phyloP scores from a whole-genome alignment of 2,797 vertebrate genomes.

The Sebastes umbrosus region DNA sequence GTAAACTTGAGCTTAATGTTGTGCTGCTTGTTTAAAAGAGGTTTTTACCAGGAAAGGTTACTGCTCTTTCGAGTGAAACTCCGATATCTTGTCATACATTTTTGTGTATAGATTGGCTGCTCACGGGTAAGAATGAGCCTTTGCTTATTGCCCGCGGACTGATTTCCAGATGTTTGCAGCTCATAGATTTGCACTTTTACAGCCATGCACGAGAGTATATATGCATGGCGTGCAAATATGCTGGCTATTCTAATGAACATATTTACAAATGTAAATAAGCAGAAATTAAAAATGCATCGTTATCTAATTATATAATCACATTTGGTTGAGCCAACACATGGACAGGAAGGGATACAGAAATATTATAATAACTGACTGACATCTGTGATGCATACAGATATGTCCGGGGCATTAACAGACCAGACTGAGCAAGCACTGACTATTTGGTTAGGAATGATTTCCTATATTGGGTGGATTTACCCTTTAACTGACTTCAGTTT shows the following conservation, averaged over 20 bases:
- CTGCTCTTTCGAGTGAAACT: not conserved
- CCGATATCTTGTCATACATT: not conserved
- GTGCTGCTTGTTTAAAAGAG: not conserved
- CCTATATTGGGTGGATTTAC: not conserved
- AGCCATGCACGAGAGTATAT: not conserved
- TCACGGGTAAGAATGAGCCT: not conserved
- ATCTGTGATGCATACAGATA: not conserved
- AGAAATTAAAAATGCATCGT: not conserved
- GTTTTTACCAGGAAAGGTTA: not conserved
- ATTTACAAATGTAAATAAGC: not conserved
- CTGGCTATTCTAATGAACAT: not conserved
- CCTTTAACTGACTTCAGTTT: slow-evolving; percentile 36
- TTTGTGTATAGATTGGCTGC: not conserved
- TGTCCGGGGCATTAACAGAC: not conserved
- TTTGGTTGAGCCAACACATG: not conserved
- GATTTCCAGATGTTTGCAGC: slow-evolving; percentile 23
- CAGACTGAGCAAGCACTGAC: not conserved
- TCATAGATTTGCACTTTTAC: slow-evolving; percentile 5
- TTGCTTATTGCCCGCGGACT: not conserved
- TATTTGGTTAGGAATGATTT: not conserved
- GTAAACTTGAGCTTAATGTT: not conserved
- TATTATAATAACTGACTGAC: not conserved
- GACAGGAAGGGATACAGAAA: not conserved
- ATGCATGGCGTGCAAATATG: not conserved
- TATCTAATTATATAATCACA: not conserved